phyloP scores from a whole-genome alignment of 64 coral and sea anemone species.

The Exaiptasia diaphana region DNA sequence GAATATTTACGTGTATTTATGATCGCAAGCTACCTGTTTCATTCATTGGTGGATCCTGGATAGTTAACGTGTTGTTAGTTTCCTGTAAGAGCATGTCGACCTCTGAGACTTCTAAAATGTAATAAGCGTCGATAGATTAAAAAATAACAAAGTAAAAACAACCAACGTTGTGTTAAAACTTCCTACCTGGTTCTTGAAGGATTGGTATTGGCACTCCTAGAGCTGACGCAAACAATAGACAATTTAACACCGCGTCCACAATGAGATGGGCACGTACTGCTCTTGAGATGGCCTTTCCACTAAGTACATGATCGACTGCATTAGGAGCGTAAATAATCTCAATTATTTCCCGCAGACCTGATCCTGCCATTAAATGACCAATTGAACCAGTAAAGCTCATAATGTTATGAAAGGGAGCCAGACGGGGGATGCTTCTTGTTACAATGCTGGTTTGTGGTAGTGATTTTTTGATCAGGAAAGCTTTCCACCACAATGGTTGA shows the following conservation, averaged over 20 bases:
- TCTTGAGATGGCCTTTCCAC: conserved; percentile 1
- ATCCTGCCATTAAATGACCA: conserved; percentile 15
- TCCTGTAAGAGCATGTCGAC: too few relatives aligned
- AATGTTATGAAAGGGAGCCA: conserved; percentile 1
- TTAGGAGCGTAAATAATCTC: conserved; percentile 29
- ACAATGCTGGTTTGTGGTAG: not conserved
- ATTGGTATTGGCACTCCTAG: not conserved
- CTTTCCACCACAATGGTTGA: conserved; percentile 36
- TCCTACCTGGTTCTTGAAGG: too few relatives aligned
- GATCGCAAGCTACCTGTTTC: too few relatives aligned
- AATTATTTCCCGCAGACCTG: not conserved
- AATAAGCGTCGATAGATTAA: too few relatives aligned
- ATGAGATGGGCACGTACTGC: conserved; percentile 24
- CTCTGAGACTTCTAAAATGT: too few relatives aligned
- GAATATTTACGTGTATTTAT: too few relatives aligned
- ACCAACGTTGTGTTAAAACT: too few relatives aligned
- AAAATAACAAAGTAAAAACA: too few relatives aligned
- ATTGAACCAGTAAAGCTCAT: conserved; percentile 29
- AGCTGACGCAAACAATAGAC: not conserved
- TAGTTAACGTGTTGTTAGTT: too few relatives aligned
- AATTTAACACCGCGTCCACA: conserved; percentile 16
- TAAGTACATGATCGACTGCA: conserved; percentile 5
- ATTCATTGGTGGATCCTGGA: too few relatives aligned
- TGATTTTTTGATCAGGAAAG: not conserved
- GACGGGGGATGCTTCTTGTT: not conserved